Percentiles rank a stretch among this genome's conserved stretches.
Evolutionary conservation across 1,140 invertebrate species (phyloP).

Genomic region (Nylanderia fulva): DNA sequence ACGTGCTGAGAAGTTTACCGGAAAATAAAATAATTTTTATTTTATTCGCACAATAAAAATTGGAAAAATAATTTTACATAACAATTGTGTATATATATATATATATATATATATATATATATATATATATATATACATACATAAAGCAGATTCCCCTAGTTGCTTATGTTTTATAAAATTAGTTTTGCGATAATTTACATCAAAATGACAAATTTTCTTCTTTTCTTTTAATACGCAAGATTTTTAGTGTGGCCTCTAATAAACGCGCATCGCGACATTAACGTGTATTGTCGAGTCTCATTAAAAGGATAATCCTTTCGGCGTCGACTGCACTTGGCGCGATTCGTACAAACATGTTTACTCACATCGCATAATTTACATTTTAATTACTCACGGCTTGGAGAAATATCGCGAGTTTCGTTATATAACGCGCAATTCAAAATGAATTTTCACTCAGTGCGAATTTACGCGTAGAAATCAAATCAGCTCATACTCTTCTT

Average conservation of each 20-base stretch:
- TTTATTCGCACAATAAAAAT: neutral
- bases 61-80: neutral
- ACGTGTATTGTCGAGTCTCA: slow-evolving; percentile 52
- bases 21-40: slow-evolving; percentile 15
- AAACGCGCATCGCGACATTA: slow-evolving; percentile 34
- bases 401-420: slow-evolving; percentile 75
- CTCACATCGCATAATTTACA: slow-evolving; percentile 75
- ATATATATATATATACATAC: no score
- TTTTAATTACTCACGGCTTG: slow-evolving; percentile 79
- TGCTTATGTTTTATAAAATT: neutral
- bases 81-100: no score
- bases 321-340: slow-evolving; percentile 71
- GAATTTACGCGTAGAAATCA: slow-evolving; percentile 21
- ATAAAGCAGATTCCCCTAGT: no score
- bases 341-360: slow-evolving; percentile 75
- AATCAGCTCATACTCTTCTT: neutral
- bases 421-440: slow-evolving; percentile 61
- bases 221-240: neutral
- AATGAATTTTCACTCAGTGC: slow-evolving; percentile 41
- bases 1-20: neutral
- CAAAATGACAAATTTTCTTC: neutral
- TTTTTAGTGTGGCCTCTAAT: neutral
- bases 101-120: no score
- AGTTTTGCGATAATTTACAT: neutral
- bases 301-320: slow-evolving; percentile 67